These are phyloP conservation scores for Synanthedon vespiformis DNA, from an alignment of 2,888 invertebrate species.

Conservation along the genomic window DNA sequence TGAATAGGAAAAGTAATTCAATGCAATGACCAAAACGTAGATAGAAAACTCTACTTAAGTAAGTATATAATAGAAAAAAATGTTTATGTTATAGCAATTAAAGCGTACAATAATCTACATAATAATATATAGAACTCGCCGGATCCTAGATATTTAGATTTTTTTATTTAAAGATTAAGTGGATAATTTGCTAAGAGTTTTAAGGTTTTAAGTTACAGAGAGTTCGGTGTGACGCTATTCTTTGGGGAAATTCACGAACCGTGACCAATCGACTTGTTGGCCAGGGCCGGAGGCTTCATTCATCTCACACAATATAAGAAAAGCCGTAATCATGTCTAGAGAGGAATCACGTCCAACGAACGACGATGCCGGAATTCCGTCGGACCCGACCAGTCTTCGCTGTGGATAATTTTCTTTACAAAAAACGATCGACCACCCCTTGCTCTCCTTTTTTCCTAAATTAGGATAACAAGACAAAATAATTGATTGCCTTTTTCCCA, in stretches of 20 bases:
- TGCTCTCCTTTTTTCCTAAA: constrained; percentile 24
- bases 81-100: too few species aligned
- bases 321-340: constrained; percentile 58
- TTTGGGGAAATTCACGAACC: constrained; percentile 30
- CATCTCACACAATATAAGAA: constrained; percentile 57
- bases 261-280: constrained; percentile 45
- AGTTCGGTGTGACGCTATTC: constrained; percentile 12
- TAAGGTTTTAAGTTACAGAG: constrained; percentile 1
- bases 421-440: constrained; percentile 28
- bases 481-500: constrained; percentile 7
- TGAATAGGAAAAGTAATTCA: too few species aligned
- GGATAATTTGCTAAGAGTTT: not conserved
- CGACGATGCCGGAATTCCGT: constrained; percentile 63
- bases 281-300: constrained; percentile 36
- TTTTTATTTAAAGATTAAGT: too few species aligned
- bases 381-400: constrained; percentile 25
- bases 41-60: too few species aligned
- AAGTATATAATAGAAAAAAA: too few species aligned
- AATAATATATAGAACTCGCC: too few species aligned
- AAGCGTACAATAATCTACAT: too few species aligned
- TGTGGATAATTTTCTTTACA: constrained; percentile 41
- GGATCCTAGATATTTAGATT: too few species aligned
- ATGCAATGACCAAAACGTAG: too few species aligned
- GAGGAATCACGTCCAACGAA: constrained; percentile 58
- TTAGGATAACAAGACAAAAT: constrained; percentile 23